Base-by-base conservation (phyloP, 1,140 invertebrate genomes). In the Cryptotermes secundus region DNA sequence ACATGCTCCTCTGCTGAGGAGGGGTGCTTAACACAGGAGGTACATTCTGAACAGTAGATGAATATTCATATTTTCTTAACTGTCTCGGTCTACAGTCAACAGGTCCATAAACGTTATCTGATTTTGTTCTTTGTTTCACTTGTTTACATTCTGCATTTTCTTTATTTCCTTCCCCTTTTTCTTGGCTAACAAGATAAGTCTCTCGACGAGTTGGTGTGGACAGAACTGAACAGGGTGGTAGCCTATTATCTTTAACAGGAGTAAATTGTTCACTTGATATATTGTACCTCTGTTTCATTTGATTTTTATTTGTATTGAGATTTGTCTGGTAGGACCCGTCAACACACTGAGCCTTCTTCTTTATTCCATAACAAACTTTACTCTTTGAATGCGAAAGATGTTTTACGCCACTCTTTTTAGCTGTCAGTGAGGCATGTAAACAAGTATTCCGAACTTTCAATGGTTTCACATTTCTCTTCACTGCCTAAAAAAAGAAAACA, bases 191-290 rank as follows among this genome's bases (percentile, higher is more conserved):
- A 85, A 86, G 85, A 0, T 80, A 85, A 83, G 87, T 87, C 79
- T 86, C 86, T 1, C 59, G 59, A 31, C 59, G 26, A 72, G 59
- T 72, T 31, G 36, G 22, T 59, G 45, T 81, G 53, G 81, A 65
- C 34, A 82, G 53, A 36, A 19, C 38, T 84, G 7, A 82, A 80
- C 34, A 86, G 83, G 85, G 86, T 82, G 87, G 89, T 86, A 86
- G 87, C 24, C 88, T 88, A 86, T 86, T 87, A 26, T 87, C 86
- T 85, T 86, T 85, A 80, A 88, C 85, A 83, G 89, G 87, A 85
- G 89, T 89, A 34, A 83, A 82, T 82, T 85, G 86, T 81, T 82
- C 80, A 83, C 42, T 84, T 81, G 59, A 81, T 65, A 36, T 26
- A 79, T 84, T 26, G 81, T 85, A n/a, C 85, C 81, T 35, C 82